Evolutionary conservation across 2,113 vertebrate species (phyloP).

Genomic region (Uria aalge): DNA sequence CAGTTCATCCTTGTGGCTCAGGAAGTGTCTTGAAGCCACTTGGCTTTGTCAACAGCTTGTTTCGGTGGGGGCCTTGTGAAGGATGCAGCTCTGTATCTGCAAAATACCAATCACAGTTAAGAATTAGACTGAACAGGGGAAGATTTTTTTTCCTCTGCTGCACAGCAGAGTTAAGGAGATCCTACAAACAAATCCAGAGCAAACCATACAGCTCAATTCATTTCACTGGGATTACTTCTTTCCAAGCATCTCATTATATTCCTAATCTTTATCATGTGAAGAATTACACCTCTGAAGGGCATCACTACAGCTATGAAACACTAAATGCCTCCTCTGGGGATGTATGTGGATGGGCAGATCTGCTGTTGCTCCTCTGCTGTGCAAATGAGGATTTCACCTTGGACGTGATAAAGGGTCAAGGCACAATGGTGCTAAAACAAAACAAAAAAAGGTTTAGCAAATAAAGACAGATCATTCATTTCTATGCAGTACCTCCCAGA

Average conservation of each 20-base stretch:
- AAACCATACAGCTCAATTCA: neutral
- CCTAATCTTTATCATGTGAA: neutral
- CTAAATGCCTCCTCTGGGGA: neutral
- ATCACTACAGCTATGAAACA: neutral
- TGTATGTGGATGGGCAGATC: neutral
- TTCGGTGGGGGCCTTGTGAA: conserved; percentile 37
- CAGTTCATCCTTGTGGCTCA: conserved; percentile 70
- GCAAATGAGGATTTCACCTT: neutral
- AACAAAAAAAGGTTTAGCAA: neutral
- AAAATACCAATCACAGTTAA: neutral
- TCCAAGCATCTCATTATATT: neutral
- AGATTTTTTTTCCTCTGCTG: neutral
- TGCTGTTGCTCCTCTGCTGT: neutral
- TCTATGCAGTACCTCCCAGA: neutral
- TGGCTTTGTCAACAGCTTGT: conserved; percentile 24
- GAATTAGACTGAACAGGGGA: neutral
- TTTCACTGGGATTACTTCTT: neutral
- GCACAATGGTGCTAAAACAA: neutral
- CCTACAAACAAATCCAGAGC: neutral
- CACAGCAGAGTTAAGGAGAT: neutral
- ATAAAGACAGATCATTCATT: neutral
- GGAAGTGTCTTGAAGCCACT: conserved; percentile 70
- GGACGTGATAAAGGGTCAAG: neutral
- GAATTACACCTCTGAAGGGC: neutral
- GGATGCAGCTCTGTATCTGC: conserved; percentile 60